Percentiles rank a stretch among this genome's conserved stretches.
Evolutionary conservation across 2,797 vertebrate genomes (phyloP).

Genomic region (Aplochiton taeniatus): DNA sequence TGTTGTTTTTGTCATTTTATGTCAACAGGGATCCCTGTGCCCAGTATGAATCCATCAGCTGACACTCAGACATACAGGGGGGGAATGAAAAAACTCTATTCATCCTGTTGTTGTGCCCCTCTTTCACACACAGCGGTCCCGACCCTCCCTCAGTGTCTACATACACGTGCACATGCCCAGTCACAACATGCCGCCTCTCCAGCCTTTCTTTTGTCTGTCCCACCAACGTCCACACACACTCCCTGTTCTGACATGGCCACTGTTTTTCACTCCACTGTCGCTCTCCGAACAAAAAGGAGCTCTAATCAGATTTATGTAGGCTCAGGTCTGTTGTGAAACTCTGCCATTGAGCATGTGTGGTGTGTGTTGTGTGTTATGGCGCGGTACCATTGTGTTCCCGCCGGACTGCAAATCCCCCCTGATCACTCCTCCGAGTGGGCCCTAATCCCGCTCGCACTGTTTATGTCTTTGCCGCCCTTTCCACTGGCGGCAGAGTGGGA

Average conservation of each 20-base stretch:
- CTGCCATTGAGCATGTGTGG: constrained; percentile 61
- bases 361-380: constrained; percentile 57
- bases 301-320: constrained; percentile 72
- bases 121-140: constrained; percentile 10
- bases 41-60: constrained; percentile 55
- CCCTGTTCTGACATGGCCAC: constrained; percentile 43
- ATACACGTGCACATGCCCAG: constrained; percentile 23
- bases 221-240: constrained; percentile 47
- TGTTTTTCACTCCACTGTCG: constrained; percentile 56
- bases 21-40: constrained; percentile 47
- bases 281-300: constrained; percentile 72
- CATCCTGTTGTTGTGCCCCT: constrained; percentile 62
- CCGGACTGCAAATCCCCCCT: constrained; percentile 74
- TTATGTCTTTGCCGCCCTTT: constrained; percentile 72
- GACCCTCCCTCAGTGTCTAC: constrained; percentile 15
- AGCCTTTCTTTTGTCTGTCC: constrained; percentile 29
- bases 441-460: constrained; percentile 74
- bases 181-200: constrained; percentile 28
- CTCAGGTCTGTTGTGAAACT: constrained; percentile 64
- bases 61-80: constrained; percentile 46
- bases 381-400: constrained; percentile 71
- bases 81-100: constrained; percentile 45
- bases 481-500: constrained; percentile 64
- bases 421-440: constrained; percentile 71
- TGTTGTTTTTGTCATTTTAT: constrained; percentile 51